Conservation (phyloP, 2,888 invertebrate species). For the Microctonus hyperodae region DNA sequence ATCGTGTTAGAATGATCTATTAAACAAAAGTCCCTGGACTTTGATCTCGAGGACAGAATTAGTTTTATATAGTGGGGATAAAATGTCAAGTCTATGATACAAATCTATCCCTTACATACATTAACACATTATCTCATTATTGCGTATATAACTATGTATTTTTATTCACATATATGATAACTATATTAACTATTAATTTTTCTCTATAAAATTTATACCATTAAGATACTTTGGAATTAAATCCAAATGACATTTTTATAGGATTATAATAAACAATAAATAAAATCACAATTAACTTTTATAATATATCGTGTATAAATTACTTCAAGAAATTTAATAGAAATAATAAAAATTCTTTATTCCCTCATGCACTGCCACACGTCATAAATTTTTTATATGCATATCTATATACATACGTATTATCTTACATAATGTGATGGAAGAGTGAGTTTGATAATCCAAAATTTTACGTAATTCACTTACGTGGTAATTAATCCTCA, state of each 20-base stretch:
- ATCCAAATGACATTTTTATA: not conserved
- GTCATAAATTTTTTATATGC: too few species aligned
- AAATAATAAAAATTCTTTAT: too few species aligned
- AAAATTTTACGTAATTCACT: not conserved
- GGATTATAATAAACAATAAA: not conserved
- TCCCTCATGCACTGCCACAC: too few species aligned
- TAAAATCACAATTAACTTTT: not conserved
- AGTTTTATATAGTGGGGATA: not conserved
- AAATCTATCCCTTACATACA: not conserved
- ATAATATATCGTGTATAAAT: not conserved
- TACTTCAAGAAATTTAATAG: too few species aligned
- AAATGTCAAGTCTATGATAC: not conserved
- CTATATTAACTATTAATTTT: not conserved
- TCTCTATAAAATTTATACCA: not conserved
- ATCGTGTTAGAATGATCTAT: not conserved
- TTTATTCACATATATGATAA: not conserved
- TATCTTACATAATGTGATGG: too few species aligned
- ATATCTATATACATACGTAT: too few species aligned
- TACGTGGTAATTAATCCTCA: not conserved
- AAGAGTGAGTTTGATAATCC: conserved; percentile 2
- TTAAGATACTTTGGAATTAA: not conserved
- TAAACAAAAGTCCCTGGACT: conserved; percentile 1
- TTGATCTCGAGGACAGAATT: not conserved
- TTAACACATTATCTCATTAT: not conserved
- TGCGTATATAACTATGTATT: not conserved